A percentile compares a stretch with the other conserved stretches of the same genome.
Conservation (phyloP, 2,888 invertebrate genomes). For the Agrilus cyanescens region DNA sequence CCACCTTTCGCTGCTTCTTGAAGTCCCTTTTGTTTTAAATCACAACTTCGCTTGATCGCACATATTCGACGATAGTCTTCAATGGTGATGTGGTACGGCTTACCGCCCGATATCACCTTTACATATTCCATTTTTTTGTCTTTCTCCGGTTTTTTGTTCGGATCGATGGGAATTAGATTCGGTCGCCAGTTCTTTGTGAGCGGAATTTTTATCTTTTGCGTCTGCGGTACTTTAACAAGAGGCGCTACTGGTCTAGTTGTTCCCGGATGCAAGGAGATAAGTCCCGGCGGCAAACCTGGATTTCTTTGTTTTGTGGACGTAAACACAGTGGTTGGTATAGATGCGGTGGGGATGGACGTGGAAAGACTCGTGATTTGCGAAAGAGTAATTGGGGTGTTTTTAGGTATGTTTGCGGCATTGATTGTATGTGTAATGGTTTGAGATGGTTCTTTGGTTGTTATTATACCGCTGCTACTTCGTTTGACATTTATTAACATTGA, state of each 20-base stretch:
- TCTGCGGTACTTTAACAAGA: constrained; percentile 26
- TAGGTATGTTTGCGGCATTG: constrained; percentile 29
- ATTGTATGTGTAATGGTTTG: constrained; percentile 17
- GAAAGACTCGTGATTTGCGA: constrained; percentile 28
- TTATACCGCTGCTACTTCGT: constrained; percentile 24
- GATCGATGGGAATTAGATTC: constrained; percentile 53
- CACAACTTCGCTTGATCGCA: constrained; percentile 50
- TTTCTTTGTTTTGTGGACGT: constrained; percentile 13
- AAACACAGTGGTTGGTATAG: not conserved
- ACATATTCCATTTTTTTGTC: constrained; percentile 45
- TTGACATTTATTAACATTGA: constrained; percentile 4
- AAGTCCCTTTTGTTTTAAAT: constrained; percentile 39
- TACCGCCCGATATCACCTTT: constrained; percentile 67
- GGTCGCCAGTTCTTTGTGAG: constrained; percentile 60
- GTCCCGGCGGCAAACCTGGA: constrained; percentile 26
- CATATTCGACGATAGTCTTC: constrained; percentile 74
- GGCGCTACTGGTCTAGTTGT: constrained; percentile 28
- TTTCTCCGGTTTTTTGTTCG: constrained; percentile 25
- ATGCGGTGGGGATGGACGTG: constrained; percentile 14
- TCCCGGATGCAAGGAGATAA: constrained; percentile 31
- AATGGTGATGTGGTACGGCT: constrained; percentile 65
- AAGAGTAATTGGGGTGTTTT: constrained; percentile 31
- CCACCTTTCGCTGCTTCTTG: constrained; percentile 38
- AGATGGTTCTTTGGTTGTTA: constrained; percentile 18
- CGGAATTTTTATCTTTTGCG: constrained; percentile 35